Conservation (phyloP, 2,113 vertebrate genomes). For the Symphodus melops region DNA sequence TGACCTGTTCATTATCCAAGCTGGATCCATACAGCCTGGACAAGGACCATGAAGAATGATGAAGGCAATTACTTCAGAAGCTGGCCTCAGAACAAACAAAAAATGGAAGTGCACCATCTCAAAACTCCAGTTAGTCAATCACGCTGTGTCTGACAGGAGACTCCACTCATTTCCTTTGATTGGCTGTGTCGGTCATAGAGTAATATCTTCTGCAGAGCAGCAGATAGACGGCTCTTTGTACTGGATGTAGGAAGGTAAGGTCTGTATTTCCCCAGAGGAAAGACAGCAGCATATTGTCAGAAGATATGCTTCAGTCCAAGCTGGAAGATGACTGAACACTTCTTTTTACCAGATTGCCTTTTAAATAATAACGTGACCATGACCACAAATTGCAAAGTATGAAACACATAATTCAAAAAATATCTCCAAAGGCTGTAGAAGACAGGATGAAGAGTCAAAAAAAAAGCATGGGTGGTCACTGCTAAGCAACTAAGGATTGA, state of each 20-base stretch:
- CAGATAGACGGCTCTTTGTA: slow-evolving; percentile 32
- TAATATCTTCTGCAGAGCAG: slow-evolving; percentile 70
- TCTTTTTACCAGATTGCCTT: slow-evolving; percentile 14
- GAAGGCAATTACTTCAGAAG: slow-evolving; percentile 35
- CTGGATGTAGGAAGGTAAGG: slow-evolving; percentile 20
- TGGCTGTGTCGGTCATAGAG: slow-evolving; percentile 28
- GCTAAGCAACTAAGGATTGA: neutral
- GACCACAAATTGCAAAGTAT: slow-evolving; percentile 6
- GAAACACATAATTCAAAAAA: slow-evolving; percentile 33
- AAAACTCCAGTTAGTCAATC: slow-evolving; percentile 54
- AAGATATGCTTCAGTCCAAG: neutral
- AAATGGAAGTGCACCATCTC: slow-evolving; percentile 33
- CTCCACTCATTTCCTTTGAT: slow-evolving; percentile 56
- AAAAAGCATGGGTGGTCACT: neutral
- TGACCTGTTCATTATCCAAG: slow-evolving; percentile 26
- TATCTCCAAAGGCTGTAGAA: neutral
- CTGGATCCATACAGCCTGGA: slow-evolving; percentile 36
- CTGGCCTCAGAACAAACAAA: slow-evolving; percentile 64
- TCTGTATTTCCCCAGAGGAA: slow-evolving; percentile 13
- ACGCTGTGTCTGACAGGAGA: slow-evolving; percentile 31
- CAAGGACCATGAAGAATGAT: slow-evolving; percentile 44
- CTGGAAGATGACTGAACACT: slow-evolving; percentile 21
- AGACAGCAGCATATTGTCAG: slow-evolving; percentile 3
- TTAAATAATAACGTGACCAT: neutral
- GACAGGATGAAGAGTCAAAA: neutral